Base-by-base conservation (phyloP, 1,140 invertebrate species). In the Drosophila arawakana region DNA sequence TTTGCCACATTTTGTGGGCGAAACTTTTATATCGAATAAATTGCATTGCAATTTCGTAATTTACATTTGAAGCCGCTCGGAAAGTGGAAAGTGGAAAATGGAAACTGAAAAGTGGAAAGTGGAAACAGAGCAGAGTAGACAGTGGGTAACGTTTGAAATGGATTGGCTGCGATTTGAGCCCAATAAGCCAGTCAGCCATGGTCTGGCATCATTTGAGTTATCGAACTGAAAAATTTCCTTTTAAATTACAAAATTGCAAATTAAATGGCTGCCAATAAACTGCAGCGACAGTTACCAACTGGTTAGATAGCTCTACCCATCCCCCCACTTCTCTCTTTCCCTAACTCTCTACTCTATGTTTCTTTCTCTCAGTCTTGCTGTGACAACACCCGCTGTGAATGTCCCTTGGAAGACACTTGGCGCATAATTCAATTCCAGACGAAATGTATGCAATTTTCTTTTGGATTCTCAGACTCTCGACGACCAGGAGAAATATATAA, bases 221-320 rank as follows among this genome's bases (percentile, higher is more conserved):
- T 89, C 85, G 84, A 89, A 89, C 84, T 89, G 85, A 89, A 89
- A 89, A 84, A 89, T 89, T 82, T 90, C 85, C 84, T 89, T 89
- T 89, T 89, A 89, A 89, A 89, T 89, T 84, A 90, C 85, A 72
- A 84, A 89, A 89, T 89, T 89, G 84, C 84, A 89, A 90, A 89
- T 89, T 84, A 89, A 89, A 89, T 88, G 82, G 81, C 68, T 79
- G 80, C 76, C 70, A 71, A 66, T 76, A 62, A 60, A 74, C 34
- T 78, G 52, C 58, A 68, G 43, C 46, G 65, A 59, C 55, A 65
- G 73, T 50, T 73, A 73, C 39, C 72, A 73, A 63, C 81, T 52
- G 54, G 21, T 41, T 34, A 15, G 10, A 30, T 30, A 30, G 25
- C 25, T 2, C 18, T 30, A 60, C 25, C 43, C 21, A 10, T 30